These are phyloP conservation scores for Percopsis omiscomaycus DNA, from an alignment of 2,797 vertebrate species.

Conservation along the genomic window DNA sequence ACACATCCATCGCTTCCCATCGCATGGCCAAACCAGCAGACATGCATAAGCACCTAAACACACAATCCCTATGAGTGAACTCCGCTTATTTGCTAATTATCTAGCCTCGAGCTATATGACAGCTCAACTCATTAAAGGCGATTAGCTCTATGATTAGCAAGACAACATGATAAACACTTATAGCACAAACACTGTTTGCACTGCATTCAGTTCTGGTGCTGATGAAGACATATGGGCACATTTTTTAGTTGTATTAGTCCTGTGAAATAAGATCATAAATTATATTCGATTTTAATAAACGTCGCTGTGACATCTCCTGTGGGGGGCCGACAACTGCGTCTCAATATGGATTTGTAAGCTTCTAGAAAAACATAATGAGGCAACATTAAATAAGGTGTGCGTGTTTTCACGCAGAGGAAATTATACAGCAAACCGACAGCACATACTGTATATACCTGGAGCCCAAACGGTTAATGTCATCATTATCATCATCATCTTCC, in stretches of 20 bases:
- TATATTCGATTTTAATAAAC: background rate
- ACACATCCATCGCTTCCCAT: no score
- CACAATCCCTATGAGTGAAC: no score
- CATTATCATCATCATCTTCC: constrained; percentile 23
- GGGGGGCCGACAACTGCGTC: background rate
- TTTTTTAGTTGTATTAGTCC: background rate
- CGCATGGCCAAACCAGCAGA: no score
- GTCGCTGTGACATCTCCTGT: background rate
- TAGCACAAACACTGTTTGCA: background rate
- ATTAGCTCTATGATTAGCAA: background rate
- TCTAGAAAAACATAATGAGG: background rate
- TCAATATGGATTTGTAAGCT: background rate
- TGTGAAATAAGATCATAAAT: constrained; percentile 3
- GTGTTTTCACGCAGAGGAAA: background rate
- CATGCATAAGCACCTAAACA: no score
- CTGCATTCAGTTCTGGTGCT: background rate
- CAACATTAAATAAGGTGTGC: background rate
- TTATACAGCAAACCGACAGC: background rate
- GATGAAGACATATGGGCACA: constrained; percentile 4
- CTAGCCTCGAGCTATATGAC: background rate
- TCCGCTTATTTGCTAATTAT: background rate
- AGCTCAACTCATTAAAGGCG: background rate
- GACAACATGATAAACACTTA: background rate
- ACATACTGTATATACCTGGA: constrained; percentile 26
- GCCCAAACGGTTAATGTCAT: constrained; percentile 47